These are phyloP conservation scores for Meta bourneti DNA, from an alignment of 2,888 invertebrate species.

Conservation along the genomic window DNA sequence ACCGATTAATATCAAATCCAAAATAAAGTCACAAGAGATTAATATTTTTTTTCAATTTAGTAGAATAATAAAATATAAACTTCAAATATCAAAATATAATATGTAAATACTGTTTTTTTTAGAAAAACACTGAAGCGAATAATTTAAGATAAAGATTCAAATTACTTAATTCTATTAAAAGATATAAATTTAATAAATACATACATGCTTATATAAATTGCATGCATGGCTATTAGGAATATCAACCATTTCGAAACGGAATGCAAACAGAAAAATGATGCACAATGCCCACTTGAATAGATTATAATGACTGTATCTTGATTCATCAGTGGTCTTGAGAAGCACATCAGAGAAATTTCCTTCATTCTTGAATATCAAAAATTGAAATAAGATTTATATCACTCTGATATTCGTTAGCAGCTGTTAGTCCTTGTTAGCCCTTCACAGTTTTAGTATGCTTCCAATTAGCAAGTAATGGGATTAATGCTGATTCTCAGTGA, in stretches of 20 bases:
- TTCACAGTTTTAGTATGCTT: constrained; percentile 38
- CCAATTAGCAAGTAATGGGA: constrained; percentile 40
- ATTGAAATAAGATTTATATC: constrained; percentile 28
- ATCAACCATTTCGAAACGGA: background rate
- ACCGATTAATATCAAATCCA: no score
- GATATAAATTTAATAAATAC: constrained; percentile 1
- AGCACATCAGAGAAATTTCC: background rate
- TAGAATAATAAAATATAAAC: no score
- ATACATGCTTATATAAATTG: constrained; percentile 40
- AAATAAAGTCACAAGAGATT: no score
- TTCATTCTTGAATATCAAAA: constrained; percentile 63
- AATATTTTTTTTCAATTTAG: no score
- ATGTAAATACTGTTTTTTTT: no score
- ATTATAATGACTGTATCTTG: background rate
- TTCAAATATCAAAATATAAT: no score
- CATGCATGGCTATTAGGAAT: constrained; percentile 23
- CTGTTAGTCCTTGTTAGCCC: constrained; percentile 67
- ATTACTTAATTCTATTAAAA: no score
- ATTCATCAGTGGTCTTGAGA: constrained; percentile 26
- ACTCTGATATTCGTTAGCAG: constrained; percentile 9
- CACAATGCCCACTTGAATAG: background rate
- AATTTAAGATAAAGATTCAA: no score
- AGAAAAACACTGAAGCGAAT: no score
- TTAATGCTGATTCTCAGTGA: constrained; percentile 38
- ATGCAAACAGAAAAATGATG: constrained; percentile 16